These are phyloP conservation scores for Gambelia wislizenii DNA, from an alignment of 2,797 vertebrate genomes.

Conservation along the genomic window DNA sequence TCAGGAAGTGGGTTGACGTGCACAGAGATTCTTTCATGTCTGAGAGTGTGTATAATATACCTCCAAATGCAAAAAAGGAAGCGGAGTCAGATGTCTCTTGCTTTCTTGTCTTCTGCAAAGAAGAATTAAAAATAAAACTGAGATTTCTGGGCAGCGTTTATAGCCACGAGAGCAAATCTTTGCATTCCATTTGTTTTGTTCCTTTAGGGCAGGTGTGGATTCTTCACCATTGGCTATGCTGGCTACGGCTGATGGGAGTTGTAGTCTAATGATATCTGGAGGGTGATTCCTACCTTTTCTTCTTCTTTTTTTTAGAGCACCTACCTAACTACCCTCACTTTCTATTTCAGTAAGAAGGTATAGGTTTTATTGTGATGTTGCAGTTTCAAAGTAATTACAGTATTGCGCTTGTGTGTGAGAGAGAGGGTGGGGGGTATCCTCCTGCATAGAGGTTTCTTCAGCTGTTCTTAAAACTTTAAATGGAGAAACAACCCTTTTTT, in stretches of 20 bases:
- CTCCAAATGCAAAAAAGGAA: slow-evolving; percentile 66
- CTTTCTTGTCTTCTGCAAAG: slow-evolving; percentile 47
- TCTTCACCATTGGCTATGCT: too few relatives aligned
- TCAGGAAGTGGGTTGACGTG: slow-evolving; percentile 70
- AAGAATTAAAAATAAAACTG: slow-evolving; percentile 45
- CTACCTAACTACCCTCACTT: not conserved
- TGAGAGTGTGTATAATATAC: slow-evolving; percentile 47
- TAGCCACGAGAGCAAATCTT: too few relatives aligned
- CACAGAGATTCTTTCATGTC: slow-evolving; percentile 70
- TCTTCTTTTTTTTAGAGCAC: not conserved
- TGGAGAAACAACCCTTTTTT: slow-evolving; percentile 54
- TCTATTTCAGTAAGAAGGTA: not conserved
- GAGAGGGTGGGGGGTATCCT: slow-evolving; percentile 31
- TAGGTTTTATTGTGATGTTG: slow-evolving; percentile 51
- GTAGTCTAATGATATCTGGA: too few relatives aligned
- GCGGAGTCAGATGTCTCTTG: slow-evolving; percentile 63
- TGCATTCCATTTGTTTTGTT: too few relatives aligned
- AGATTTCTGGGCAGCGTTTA: not conserved
- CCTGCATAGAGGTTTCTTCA: slow-evolving; percentile 52
- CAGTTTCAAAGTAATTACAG: slow-evolving; percentile 55
- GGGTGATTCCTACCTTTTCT: not conserved
- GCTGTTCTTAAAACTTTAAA: slow-evolving; percentile 65
- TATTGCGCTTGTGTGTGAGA: not conserved
- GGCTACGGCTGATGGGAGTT: too few relatives aligned
- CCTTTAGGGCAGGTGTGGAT: too few relatives aligned